Percentiles rank a stretch among this genome's conserved stretches.
These are phyloP conservation scores for Hemaris fuciformis DNA, from an alignment of 2,888 invertebrate species.

Conservation along the genomic window DNA sequence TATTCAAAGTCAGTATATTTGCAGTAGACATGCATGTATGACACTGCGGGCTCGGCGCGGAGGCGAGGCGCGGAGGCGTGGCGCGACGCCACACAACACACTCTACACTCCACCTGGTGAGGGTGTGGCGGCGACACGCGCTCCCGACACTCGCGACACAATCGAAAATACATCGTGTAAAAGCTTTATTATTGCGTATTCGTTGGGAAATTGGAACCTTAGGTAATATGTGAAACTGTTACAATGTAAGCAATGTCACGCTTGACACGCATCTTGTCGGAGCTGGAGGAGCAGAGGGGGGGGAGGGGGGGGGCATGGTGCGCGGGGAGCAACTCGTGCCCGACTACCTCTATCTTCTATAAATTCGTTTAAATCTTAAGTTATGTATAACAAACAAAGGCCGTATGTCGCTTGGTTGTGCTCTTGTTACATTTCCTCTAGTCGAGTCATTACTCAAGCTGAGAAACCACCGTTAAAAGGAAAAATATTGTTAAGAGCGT, in stretches of 20 bases:
- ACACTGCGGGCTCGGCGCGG: slow-evolving; percentile 27
- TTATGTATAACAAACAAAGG: neutral
- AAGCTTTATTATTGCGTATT: slow-evolving; percentile 19
- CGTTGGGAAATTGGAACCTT: slow-evolving; percentile 18
- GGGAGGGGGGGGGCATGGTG: no score
- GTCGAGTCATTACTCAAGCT: no score
- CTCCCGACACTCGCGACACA: neutral
- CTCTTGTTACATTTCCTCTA: no score
- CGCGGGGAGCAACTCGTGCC: no score
- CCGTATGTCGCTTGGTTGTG: no score
- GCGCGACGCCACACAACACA: no score
- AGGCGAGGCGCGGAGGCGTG: neutral
- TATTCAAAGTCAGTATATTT: slow-evolving; percentile 60
- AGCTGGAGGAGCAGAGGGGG: no score
- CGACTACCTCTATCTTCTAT: neutral
- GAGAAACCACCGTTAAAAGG: no score
- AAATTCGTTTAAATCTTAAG: neutral
- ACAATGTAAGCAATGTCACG: slow-evolving; percentile 6
- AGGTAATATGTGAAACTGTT: slow-evolving; percentile 10
- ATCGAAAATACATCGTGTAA: slow-evolving; percentile 19
- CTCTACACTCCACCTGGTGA: no score
- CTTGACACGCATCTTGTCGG: slow-evolving; percentile 1
- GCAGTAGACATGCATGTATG: slow-evolving; percentile 55
- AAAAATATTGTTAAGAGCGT: no score
- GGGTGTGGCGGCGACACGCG: neutral